Percentiles rank a stretch among this genome's conserved stretches.
phyloP scores from a whole-genome alignment of 2,888 invertebrate species.

The Dasysyrphus albostriatus region DNA sequence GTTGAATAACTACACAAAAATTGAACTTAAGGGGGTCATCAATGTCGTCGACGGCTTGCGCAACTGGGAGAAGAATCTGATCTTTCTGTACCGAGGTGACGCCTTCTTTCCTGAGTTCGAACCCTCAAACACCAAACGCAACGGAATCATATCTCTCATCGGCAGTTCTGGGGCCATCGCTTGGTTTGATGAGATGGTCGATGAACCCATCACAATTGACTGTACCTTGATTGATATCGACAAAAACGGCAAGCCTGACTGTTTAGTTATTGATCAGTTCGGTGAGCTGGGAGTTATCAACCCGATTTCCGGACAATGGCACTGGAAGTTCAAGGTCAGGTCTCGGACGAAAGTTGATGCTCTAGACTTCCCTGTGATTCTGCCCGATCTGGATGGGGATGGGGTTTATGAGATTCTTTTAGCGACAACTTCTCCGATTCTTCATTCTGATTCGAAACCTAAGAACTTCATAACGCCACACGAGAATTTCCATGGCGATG shows the following conservation, averaged over 20 bases:
- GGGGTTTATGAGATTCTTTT: slow-evolving; percentile 88
- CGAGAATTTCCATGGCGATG: slow-evolving; percentile 58
- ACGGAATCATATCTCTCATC: slow-evolving; percentile 89
- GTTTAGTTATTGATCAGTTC: slow-evolving; percentile 89
- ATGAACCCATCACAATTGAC: slow-evolving; percentile 89
- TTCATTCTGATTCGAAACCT: slow-evolving; percentile 57
- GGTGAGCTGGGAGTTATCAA: slow-evolving; percentile 87
- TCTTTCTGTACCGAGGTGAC: slow-evolving; percentile 90
- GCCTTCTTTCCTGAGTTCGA: slow-evolving; percentile 86
- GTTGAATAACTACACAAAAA: slow-evolving; percentile 88
- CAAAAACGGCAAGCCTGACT: slow-evolving; percentile 89
- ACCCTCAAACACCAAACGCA: slow-evolving; percentile 82
- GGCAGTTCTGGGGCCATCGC: slow-evolving; percentile 89
- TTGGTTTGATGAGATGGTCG: slow-evolving; percentile 89
- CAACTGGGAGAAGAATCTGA: slow-evolving; percentile 88
- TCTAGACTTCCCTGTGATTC: slow-evolving; percentile 88
- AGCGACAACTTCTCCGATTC: slow-evolving; percentile 84
- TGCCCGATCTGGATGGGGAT: slow-evolving; percentile 90
- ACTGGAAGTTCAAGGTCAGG: slow-evolving; percentile 84
- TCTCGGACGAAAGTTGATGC: slow-evolving; percentile 84
- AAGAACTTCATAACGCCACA: slow-evolving; percentile 72
- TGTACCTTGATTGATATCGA: slow-evolving; percentile 90
- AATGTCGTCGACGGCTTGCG: slow-evolving; percentile 88
- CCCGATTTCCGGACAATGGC: slow-evolving; percentile 86
- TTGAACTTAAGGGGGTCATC: slow-evolving; percentile 89